These are phyloP conservation scores for Turritopsis dohrnii DNA, from an alignment of 30 jellyfish, hydroid and myxozoan species.

Conservation along the genomic window DNA sequence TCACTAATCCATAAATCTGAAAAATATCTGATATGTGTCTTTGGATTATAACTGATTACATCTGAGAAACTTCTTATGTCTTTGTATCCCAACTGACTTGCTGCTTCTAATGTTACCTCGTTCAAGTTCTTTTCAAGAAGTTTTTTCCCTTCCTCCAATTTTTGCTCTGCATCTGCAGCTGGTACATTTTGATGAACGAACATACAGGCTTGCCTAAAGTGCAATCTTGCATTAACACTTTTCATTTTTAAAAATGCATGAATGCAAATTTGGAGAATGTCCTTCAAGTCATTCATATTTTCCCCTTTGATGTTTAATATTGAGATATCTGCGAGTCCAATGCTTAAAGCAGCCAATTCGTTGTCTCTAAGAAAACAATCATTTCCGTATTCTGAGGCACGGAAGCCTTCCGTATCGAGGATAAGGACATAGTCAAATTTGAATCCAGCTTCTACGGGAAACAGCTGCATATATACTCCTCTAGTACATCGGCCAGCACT, in stretches of 20 bases:
- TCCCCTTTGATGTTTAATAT: slow-evolving; percentile 26
- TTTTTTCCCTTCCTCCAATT: background rate
- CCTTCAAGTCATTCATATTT: slow-evolving; percentile 4
- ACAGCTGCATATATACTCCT: slow-evolving; percentile 31
- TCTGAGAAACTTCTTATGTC: background rate
- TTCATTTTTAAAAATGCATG: slow-evolving; percentile 27
- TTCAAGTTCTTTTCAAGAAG: background rate
- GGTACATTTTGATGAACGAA: slow-evolving; percentile 22
- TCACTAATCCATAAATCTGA: background rate
- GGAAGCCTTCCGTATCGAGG: slow-evolving; percentile 31
- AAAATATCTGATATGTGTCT: background rate
- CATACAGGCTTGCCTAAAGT: background rate
- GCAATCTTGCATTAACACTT: background rate
- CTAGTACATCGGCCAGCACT: slow-evolving; percentile 32
- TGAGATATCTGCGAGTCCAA: slow-evolving; percentile 26
- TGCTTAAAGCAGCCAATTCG: slow-evolving; percentile 25
- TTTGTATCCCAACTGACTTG: background rate
- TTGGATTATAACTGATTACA: background rate
- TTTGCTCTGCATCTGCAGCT: background rate
- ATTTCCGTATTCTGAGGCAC: slow-evolving; percentile 20
- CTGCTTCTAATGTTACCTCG: background rate
- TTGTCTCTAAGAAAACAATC: background rate
- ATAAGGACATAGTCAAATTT: slow-evolving; percentile 15
- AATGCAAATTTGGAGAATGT: slow-evolving; percentile 24
- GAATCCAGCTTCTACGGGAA: slow-evolving; percentile 11